Conservation (phyloP, 2,888 invertebrate genomes). For the Diarsia dahlii region DNA sequence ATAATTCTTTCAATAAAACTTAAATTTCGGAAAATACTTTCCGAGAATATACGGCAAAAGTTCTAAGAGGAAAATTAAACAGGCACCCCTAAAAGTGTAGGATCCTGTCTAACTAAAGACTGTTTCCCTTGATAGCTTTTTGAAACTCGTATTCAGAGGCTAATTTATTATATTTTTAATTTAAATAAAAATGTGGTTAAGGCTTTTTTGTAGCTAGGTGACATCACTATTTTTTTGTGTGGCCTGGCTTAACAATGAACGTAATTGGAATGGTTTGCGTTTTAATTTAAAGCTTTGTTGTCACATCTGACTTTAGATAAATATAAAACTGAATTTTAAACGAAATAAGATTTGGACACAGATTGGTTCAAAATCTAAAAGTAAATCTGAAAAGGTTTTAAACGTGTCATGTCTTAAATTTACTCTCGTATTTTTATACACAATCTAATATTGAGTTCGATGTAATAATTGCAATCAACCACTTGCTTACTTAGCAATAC, state of each 20-base stretch:
- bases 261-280: conserved; percentile 28
- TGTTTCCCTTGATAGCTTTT: conserved; percentile 66
- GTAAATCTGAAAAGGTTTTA: conserved; percentile 15
- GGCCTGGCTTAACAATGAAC: conserved; percentile 5
- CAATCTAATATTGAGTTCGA: neutral
- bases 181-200: conserved; percentile 59
- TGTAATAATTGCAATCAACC: too few relatives aligned
- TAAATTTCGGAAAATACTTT: conserved; percentile 66
- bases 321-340: conserved; percentile 31
- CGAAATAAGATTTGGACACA: conserved; percentile 17
- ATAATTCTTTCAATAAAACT: conserved; percentile 68
- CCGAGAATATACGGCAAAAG: conserved; percentile 66
- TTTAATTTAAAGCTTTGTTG: conserved; percentile 29
- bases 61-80: conserved; percentile 69
- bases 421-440: neutral
- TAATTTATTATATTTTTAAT: conserved; percentile 68
- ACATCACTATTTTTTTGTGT: conserved; percentile 23
- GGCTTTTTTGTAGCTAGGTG: conserved; percentile 17
- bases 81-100: conserved; percentile 61
- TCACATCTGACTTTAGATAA: conserved; percentile 17
- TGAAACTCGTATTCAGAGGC: conserved; percentile 61
- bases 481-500: too few relatives aligned
- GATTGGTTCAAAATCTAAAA: conserved; percentile 10
- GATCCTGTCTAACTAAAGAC: conserved; percentile 64
- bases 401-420: neutral